phyloP scores from a whole-genome alignment of 2,888 invertebrate genomes.

The Cactoblastis cactorum region DNA sequence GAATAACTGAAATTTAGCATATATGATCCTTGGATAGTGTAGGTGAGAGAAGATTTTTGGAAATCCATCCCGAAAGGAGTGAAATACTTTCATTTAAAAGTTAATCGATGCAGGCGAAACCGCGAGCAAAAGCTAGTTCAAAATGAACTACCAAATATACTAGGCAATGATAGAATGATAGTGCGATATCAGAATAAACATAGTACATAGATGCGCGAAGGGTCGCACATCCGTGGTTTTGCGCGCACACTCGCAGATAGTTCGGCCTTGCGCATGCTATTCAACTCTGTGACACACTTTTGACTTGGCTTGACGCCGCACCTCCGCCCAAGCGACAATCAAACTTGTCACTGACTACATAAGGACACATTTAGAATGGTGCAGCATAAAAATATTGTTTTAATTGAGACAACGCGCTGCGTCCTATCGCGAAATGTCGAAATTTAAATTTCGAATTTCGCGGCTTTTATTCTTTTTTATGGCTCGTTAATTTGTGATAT shows the following conservation, averaged over 20 bases:
- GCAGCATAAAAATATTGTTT: slow-evolving; percentile 21
- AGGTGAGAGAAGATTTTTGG: too few species aligned
- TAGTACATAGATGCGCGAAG: slow-evolving; percentile 15
- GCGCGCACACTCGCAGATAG: slow-evolving; percentile 71
- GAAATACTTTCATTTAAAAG: too few species aligned
- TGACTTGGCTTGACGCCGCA: slow-evolving; percentile 73
- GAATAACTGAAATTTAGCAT: too few species aligned
- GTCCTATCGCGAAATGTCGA: slow-evolving; percentile 61
- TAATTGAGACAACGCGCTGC: slow-evolving; percentile 55
- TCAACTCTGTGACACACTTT: slow-evolving; percentile 77
- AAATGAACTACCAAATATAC: slow-evolving; percentile 9
- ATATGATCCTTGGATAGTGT: too few species aligned
- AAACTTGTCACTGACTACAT: slow-evolving; percentile 34
- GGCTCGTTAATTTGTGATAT: not conserved
- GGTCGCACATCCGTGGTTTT: slow-evolving; percentile 66
- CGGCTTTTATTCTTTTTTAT: slow-evolving; percentile 36
- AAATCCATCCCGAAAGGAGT: too few species aligned
- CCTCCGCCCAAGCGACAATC: slow-evolving; percentile 36
- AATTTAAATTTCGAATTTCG: slow-evolving; percentile 66
- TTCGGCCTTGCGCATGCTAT: slow-evolving; percentile 72
- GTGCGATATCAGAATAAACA: slow-evolving; percentile 22
- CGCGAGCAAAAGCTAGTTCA: not conserved
- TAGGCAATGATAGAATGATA: slow-evolving; percentile 15
- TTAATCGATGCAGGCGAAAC: not conserved
- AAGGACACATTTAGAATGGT: not conserved